Percentiles rank a stretch among this genome's conserved stretches.
phyloP scores from a whole-genome alignment of 2,888 invertebrate species.

The Ceramica pisi region DNA sequence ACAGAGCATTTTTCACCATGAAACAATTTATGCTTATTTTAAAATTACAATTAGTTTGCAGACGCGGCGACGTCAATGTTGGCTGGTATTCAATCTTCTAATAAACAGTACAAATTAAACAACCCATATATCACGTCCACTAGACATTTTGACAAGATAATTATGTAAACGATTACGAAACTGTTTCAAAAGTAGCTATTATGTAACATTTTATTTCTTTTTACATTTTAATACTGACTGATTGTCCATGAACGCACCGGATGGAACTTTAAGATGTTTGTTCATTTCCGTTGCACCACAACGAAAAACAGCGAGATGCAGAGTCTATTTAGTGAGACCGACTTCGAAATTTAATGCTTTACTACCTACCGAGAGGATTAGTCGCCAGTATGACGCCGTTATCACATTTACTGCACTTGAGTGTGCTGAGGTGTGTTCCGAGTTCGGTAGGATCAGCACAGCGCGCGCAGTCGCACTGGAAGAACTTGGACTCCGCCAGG shows the following conservation, averaged over 20 bases:
- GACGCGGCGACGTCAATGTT: slow-evolving; percentile 14
- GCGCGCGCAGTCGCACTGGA: slow-evolving; percentile 94
- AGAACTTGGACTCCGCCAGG: slow-evolving; percentile 94
- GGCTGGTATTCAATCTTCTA: slow-evolving; percentile 25
- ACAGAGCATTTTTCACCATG: not conserved
- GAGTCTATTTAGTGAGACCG: not conserved
- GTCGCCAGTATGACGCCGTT: slow-evolving; percentile 92
- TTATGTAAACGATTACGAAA: not conserved
- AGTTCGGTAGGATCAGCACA: slow-evolving; percentile 95
- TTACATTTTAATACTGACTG: not conserved
- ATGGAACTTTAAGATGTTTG: not conserved
- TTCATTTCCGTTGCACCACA: not conserved
- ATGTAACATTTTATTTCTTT: slow-evolving; percentile 1
- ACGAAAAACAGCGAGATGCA: not conserved
- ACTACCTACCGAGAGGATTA: slow-evolving; percentile 92
- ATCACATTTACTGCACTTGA: slow-evolving; percentile 95
- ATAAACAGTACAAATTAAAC: slow-evolving; percentile 12
- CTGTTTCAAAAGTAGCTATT: slow-evolving; percentile 3
- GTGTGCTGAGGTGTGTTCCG: slow-evolving; percentile 94
- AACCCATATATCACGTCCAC: slow-evolving; percentile 6
- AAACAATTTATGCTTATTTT: slow-evolving; percentile 17
- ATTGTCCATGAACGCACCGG: not conserved
- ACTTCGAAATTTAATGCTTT: not conserved
- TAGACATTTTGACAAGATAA: not conserved
- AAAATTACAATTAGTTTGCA: slow-evolving; percentile 39